Base-by-base conservation (phyloP, 2,797 vertebrate species). In the Cossypha polioptera region DNA sequence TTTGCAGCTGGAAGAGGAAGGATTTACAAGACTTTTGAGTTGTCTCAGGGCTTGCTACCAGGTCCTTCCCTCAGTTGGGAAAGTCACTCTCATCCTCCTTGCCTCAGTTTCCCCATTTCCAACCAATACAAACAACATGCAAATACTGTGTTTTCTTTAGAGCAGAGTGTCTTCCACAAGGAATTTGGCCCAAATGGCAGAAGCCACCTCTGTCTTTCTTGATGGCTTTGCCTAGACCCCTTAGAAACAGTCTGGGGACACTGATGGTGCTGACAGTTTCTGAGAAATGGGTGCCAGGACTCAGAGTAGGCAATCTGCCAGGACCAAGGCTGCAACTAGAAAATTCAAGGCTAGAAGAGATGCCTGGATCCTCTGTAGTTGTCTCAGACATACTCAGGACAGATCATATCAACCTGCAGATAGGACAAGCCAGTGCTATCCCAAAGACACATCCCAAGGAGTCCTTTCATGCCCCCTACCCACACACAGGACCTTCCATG, bases 1-100 rank as follows among this genome's bases (percentile, higher is more conserved):
- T 57, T 40, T 69, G 33, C 18, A 82, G 28, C 20, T 87, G n/a
- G 38, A 65, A 78, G 29, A 68, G 7, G 16, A 16, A 73, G 67
- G 19, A 24, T 9, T 38, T 28, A 55, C 0, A 1, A 89, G 54
- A 47, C 6, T 51, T n/a, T 38, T 2, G 5, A 38, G 19, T 18
- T n/a, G 51, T 29, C 50, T 75, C 62, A 62, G n/a, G 12, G 7
- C 43, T 79, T 76, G 48, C 26, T 66, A 59, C 15, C 26, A 75
- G 10, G 19, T 81, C 48, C 35, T 66, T 75, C 38, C 5, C 59
- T 76, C 47, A 40, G 10, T 38, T 25, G 18, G 47, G 16, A 47
- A 76, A 85, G 29, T 36, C 80, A 25, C 3, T 16, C 22, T 61
- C 54, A 40, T 36, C 33, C 19, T 65, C 26, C 0, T 1, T 78